These are phyloP conservation scores for Uria lomvia DNA, from an alignment of 2,113 vertebrate species.

Conservation along the genomic window DNA sequence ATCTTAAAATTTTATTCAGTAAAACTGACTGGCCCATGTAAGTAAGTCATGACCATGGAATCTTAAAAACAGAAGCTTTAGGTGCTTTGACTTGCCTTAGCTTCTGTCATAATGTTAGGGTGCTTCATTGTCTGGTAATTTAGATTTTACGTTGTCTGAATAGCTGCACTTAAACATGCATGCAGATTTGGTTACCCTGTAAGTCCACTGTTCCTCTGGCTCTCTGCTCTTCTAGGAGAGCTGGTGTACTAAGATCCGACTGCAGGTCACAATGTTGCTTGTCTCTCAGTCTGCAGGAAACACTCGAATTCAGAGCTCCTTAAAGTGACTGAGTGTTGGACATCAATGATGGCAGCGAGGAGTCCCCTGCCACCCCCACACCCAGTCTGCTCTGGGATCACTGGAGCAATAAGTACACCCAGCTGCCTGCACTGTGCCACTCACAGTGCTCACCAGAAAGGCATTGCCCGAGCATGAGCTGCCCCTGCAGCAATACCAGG, in stretches of 20 bases:
- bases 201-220: neutral
- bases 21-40: neutral
- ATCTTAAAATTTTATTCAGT: neutral
- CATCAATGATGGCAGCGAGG: neutral
- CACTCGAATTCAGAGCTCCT: neutral
- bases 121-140: neutral
- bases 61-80: neutral
- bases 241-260: neutral
- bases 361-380: fast-evolving
- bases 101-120: neutral
- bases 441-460: neutral
- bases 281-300: neutral
- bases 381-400: neutral
- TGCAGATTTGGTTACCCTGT: neutral
- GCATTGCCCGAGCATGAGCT: neutral
- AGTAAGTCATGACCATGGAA: neutral
- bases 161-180: neutral
- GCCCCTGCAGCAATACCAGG: neutral
- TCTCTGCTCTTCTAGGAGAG: neutral
- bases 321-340: neutral
- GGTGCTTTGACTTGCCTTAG: neutral
- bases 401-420: neutral
- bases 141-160: neutral
- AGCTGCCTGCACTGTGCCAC: too few species aligned
- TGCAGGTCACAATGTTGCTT: neutral